Base-by-base conservation (phyloP, 2,797 vertebrate genomes). In the Cheirogaleus major region DNA sequence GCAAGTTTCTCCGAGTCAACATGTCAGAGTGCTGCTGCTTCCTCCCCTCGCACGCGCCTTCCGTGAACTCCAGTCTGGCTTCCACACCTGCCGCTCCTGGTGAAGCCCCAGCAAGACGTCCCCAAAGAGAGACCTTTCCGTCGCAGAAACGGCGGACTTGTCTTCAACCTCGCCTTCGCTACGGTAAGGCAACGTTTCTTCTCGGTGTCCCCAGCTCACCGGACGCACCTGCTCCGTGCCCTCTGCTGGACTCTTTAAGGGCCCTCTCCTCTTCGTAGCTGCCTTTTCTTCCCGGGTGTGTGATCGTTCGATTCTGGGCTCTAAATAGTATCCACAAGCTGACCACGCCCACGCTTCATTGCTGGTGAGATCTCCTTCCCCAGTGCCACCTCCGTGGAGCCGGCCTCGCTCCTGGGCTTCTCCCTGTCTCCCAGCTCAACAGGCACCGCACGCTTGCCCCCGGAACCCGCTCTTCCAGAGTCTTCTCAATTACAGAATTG, bases 301-400 rank as follows among this genome's bases (percentile, higher is more conserved):
- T 11, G 27, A 30, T 5, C 7, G 0, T 63, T 55, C 23, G 5
- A 43, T 38, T 12, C 50, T 20, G 41, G 38, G 23, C 72, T 48
- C 17, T 5, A 2, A 18, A 18, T 1, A 11, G 23, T 15, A 22
- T 7, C n/a, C 12, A 4, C 25, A 10, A 17, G 43, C 10, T 23
- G 45, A 50, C 32, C 4, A 35, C 7, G 30, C 35, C 35, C 30
- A 4, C 0, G 0, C 0, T n/a, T n/a, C 17, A 17, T 15, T 70
- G 70, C 43, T 57, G 32, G 27, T n/a, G 22, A 30, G 13, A 25
- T 12, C 22, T 63, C 2, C 9, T 30, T 5, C 30, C 65, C 43
- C 1, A 1, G 41, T 6, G n/a, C 30, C 30, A n/a, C 2, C 22
- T 25, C 30, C 25, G 32, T 0, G 27, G 0, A 32, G 2, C 0